phyloP scores from a whole-genome alignment of 2,797 vertebrate species.

The Amazona ochrocephala region DNA sequence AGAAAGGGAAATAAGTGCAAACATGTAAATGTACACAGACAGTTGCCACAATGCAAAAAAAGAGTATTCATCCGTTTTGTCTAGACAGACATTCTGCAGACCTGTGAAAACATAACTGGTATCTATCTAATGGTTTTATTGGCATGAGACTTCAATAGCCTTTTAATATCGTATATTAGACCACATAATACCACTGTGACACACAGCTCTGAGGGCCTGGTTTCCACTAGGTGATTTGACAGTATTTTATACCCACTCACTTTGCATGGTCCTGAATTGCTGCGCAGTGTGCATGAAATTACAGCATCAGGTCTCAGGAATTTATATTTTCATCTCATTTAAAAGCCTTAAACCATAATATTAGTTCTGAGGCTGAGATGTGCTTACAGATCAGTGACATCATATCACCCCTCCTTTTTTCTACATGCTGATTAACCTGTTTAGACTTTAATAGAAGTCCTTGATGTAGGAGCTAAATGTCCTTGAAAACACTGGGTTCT shows the following conservation, averaged over 20 bases:
- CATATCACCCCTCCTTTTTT: conserved; percentile 9
- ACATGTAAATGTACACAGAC: not conserved
- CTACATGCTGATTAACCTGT: conserved; percentile 64
- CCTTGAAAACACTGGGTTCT: conserved; percentile 65
- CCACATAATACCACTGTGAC: not conserved
- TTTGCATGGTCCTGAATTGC: not conserved
- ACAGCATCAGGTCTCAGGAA: not conserved
- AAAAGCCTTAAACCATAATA: conserved; percentile 56
- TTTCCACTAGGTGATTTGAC: conserved; percentile 15
- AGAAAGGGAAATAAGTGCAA: not conserved
- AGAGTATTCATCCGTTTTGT: not conserved
- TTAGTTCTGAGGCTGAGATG: conserved; percentile 50
- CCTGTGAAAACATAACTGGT: not conserved
- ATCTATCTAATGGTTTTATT: not conserved
- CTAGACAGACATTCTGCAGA: not conserved
- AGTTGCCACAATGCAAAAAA: not conserved
- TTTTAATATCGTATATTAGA: not conserved
- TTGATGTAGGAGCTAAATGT: conserved; percentile 51
- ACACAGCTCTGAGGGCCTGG: not conserved
- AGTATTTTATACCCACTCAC: not conserved
- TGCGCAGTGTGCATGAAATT: not conserved
- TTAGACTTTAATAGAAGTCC: conserved; percentile 58
- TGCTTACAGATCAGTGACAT: conserved; percentile 69
- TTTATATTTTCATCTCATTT: conserved; percentile 35
- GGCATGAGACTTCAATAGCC: not conserved